These are phyloP conservation scores for Limnephilus marmoratus DNA, from an alignment of 2,888 invertebrate genomes.

Conservation along the genomic window DNA sequence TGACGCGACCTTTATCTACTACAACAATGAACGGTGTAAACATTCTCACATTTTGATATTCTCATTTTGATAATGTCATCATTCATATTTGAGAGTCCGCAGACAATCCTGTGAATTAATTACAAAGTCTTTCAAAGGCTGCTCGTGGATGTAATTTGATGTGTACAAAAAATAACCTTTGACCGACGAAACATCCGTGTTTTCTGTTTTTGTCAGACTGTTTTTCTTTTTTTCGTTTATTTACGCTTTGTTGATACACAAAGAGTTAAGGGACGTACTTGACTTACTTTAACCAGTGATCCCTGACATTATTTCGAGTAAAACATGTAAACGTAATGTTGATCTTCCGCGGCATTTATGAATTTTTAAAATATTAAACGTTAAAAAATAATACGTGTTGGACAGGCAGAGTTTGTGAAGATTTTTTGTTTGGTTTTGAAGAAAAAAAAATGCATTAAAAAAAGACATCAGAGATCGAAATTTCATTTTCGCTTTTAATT, in stretches of 20 bases:
- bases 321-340: too few species aligned
- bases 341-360: too few species aligned
- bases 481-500: too few species aligned
- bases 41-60: neutral
- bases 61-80: neutral
- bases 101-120: neutral
- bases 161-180: neutral
- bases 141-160: neutral
- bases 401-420: too few species aligned
- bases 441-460: too few species aligned
- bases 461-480: too few species aligned
- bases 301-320: too few species aligned
- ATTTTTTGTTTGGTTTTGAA: too few species aligned
- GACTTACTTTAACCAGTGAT: too few species aligned
- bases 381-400: too few species aligned
- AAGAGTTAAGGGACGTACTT: too few species aligned
- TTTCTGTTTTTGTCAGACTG: neutral
- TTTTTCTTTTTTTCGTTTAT: neutral
- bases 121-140: neutral
- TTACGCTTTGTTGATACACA: neutral
- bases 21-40: neutral
- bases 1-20: neutral
- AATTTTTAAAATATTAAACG: too few species aligned
- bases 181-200: neutral
- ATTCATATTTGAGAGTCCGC: neutral